Conservation (phyloP, 2,888 invertebrate genomes). For the Villa cingulata region DNA sequence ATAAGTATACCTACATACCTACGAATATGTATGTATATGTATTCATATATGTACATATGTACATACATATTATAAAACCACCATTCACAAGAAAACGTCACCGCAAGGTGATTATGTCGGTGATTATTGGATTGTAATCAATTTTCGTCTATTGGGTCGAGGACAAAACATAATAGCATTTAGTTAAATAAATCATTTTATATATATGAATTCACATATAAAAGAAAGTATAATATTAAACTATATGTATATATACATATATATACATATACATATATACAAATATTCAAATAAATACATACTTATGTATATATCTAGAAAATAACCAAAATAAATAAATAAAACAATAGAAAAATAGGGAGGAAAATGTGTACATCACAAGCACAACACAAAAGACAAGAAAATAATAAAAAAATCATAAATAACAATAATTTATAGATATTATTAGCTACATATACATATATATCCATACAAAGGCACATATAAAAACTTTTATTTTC, state of each 20-base stretch:
- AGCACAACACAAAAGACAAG: too few relatives aligned
- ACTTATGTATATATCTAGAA: too few relatives aligned
- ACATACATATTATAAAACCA: background rate
- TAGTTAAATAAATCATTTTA: background rate
- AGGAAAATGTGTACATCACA: too few relatives aligned
- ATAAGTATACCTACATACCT: background rate
- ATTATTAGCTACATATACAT: too few relatives aligned
- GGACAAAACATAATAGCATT: background rate
- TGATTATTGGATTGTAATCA: background rate
- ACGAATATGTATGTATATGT: background rate
- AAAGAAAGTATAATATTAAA: background rate
- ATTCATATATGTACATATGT: background rate
- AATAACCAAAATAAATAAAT: too few relatives aligned
- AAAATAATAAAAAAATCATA: too few relatives aligned
- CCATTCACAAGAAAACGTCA: background rate
- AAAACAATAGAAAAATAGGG: too few relatives aligned
- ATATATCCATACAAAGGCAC: too few relatives aligned
- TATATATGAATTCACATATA: background rate
- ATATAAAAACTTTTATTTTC: too few relatives aligned
- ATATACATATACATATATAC: too few relatives aligned
- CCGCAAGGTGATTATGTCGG: background rate
- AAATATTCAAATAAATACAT: too few relatives aligned
- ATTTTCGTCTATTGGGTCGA: background rate
- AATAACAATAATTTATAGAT: too few relatives aligned
- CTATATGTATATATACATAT: background rate